These are phyloP conservation scores for Trichogramma dendrolimi DNA, from an alignment of 2,888 invertebrate genomes.

Conservation along the genomic window DNA sequence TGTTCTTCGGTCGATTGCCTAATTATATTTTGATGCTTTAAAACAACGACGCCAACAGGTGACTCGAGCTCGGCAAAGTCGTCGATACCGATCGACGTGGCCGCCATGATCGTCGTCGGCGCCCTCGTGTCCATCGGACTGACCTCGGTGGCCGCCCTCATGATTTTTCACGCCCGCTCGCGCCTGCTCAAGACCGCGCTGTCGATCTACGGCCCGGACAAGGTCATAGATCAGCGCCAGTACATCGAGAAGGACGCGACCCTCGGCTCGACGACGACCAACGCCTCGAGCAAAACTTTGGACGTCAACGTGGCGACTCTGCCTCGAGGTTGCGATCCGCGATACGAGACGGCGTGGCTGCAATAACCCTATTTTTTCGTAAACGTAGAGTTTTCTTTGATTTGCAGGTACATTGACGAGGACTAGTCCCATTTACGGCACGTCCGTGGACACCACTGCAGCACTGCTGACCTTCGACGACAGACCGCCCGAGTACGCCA, in stretches of 20 bases:
- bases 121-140: constrained; percentile 44
- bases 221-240: constrained; percentile 30
- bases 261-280: not conserved
- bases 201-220: constrained; percentile 43
- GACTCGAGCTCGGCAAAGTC: constrained; percentile 30
- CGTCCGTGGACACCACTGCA: constrained; percentile 27
- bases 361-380: not conserved
- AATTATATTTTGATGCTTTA: too few species aligned
- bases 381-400: not conserved
- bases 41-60: constrained; percentile 29
- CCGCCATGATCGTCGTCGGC: constrained; percentile 43
- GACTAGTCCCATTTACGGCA: constrained; percentile 31
- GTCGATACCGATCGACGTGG: constrained; percentile 42
- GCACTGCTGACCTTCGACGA: constrained; percentile 36
- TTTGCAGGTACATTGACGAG: constrained; percentile 38
- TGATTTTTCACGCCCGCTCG: constrained; percentile 46
- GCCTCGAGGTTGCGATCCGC: constrained; percentile 12
- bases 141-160: constrained; percentile 43
- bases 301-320: constrained; percentile 22
- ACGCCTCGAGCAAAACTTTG: constrained; percentile 1
- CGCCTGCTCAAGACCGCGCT: constrained; percentile 44
- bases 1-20: too few species aligned
- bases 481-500: constrained; percentile 42
- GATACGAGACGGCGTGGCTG: not conserved
- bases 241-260: constrained; percentile 28